Conservation (phyloP, 2,888 invertebrate species). For the Apodemia duryi region DNA sequence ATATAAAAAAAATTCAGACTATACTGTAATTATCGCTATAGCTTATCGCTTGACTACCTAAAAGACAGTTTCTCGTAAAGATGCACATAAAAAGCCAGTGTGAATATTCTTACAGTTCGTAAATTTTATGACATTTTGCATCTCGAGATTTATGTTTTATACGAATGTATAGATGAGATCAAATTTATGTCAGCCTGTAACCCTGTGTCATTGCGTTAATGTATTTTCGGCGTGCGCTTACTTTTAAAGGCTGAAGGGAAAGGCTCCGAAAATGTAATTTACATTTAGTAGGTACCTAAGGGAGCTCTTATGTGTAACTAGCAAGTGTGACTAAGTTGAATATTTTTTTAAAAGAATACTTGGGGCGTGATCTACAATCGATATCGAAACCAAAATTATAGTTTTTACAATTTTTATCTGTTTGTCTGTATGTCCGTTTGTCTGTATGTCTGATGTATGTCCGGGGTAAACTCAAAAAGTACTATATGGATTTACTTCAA, state of each 20-base stretch:
- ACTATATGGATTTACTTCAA: too few relatives aligned
- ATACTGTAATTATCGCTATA: not conserved
- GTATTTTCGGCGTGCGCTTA: constrained; percentile 51
- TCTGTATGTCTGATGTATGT: too few relatives aligned
- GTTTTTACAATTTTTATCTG: too few relatives aligned
- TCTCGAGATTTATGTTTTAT: constrained; percentile 41
- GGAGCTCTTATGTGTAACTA: constrained; percentile 8
- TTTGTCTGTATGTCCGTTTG: too few relatives aligned
- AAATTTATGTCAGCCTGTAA: constrained; percentile 39
- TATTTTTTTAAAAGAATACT: too few relatives aligned
- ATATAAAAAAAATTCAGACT: not conserved
- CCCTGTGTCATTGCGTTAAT: constrained; percentile 36
- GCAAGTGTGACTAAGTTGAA: not conserved
- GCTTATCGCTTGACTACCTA: constrained; percentile 26
- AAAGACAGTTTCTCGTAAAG: constrained; percentile 52
- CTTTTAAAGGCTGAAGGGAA: constrained; percentile 31
- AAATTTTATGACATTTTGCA: constrained; percentile 61
- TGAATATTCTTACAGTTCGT: constrained; percentile 68
- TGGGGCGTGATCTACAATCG: too few relatives aligned
- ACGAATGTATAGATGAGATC: constrained; percentile 38
- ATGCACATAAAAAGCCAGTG: constrained; percentile 58
- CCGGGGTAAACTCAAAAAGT: too few relatives aligned
- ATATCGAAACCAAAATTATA: too few relatives aligned
- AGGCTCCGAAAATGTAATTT: not conserved
- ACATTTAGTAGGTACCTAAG: not conserved